These are phyloP conservation scores for Ceramica pisi DNA, from an alignment of 2,888 invertebrate species.

Conservation along the genomic window DNA sequence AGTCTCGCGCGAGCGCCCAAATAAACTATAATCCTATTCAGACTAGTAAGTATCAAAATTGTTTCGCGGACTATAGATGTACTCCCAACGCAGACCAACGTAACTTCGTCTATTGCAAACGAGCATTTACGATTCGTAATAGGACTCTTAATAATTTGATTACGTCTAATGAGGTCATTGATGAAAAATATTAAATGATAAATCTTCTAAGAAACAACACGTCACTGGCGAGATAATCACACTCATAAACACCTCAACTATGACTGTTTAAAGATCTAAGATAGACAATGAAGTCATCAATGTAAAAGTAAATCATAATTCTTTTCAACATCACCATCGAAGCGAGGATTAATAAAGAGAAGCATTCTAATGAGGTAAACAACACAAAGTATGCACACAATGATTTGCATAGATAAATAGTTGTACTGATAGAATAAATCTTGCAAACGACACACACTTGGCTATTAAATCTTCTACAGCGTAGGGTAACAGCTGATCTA, in stretches of 20 bases:
- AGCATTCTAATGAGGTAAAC: background rate
- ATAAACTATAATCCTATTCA: too few relatives aligned
- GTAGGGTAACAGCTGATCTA: too few relatives aligned
- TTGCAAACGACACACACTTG: background rate
- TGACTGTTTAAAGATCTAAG: slow-evolving; percentile 24
- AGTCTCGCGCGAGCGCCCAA: too few relatives aligned
- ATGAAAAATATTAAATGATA: slow-evolving; percentile 41
- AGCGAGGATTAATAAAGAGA: background rate
- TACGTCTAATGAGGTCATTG: slow-evolving; percentile 20
- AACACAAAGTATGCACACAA: background rate
- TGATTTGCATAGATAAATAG: background rate
- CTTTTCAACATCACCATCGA: background rate
- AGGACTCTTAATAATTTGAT: slow-evolving; percentile 1
- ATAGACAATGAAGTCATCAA: slow-evolving; percentile 32
- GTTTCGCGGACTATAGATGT: too few relatives aligned
- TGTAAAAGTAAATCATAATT: background rate
- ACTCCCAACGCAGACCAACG: too few relatives aligned
- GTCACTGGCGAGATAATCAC: slow-evolving; percentile 26
- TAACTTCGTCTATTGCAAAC: too few relatives aligned
- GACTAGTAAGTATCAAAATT: too few relatives aligned
- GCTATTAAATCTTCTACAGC: too few relatives aligned
- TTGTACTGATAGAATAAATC: background rate
- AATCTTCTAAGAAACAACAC: slow-evolving; percentile 37
- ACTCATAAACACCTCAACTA: slow-evolving; percentile 6
- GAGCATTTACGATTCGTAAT: too few relatives aligned